Evolutionary conservation across 2,888 invertebrate genomes (phyloP).

Genomic region (Lasioglossum lativentre): DNA sequence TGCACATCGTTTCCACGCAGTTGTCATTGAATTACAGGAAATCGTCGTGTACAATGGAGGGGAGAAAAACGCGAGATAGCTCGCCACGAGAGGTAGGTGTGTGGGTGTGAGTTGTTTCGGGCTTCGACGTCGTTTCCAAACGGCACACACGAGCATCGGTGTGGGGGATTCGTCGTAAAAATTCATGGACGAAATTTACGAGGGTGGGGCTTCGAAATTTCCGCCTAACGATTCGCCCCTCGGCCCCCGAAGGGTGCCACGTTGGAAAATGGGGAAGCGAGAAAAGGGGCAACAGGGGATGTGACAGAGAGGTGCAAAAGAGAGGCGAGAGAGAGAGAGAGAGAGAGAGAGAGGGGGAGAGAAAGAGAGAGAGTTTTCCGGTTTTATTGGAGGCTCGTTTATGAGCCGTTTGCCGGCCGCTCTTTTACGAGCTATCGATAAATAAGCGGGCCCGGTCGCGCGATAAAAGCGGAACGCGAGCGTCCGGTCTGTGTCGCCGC

Average conservation of each 20-base stretch:
- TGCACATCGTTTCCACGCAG: background rate
- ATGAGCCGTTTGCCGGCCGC: slow-evolving; percentile 66
- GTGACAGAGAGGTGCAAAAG: background rate
- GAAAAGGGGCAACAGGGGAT: background rate
- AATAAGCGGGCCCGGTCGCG: slow-evolving; percentile 59
- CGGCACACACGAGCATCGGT: background rate
- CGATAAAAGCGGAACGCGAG: slow-evolving; percentile 55
- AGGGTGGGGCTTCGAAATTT: slow-evolving; percentile 66
- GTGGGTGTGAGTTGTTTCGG: slow-evolving; percentile 18
- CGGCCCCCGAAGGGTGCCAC: slow-evolving; percentile 12
- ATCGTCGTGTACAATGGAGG: background rate
- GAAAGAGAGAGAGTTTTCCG: slow-evolving; percentile 29
- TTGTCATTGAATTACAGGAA: slow-evolving; percentile 16
- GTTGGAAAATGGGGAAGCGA: background rate
- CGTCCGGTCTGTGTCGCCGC: slow-evolving; percentile 21
- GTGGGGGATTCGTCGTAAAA: slow-evolving; percentile 64
- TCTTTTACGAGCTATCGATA: slow-evolving; percentile 73
- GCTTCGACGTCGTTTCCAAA: slow-evolving; percentile 42
- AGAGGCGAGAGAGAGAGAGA: slow-evolving; percentile 10
- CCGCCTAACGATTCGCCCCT: slow-evolving; percentile 66
- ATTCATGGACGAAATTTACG: slow-evolving; percentile 73
- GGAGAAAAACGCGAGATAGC: background rate
- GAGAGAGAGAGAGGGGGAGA: slow-evolving; percentile 6
- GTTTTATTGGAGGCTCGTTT: slow-evolving; percentile 72
- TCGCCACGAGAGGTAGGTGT: background rate